Conservation (phyloP, 2,797 vertebrate genomes). For the Emys orbicularis region DNA sequence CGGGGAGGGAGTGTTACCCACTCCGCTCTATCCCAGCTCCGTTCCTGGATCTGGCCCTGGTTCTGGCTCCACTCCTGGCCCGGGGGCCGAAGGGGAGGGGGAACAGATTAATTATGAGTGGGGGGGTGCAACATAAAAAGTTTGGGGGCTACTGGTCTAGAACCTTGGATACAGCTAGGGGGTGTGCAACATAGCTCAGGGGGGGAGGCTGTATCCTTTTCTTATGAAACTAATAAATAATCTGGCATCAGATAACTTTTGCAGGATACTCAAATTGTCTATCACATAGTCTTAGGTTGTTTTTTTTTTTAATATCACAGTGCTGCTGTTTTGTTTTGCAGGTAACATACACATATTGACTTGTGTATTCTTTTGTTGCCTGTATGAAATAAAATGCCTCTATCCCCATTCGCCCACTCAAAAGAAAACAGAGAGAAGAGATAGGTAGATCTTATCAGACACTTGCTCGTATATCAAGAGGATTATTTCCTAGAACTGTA, state of each 20-base stretch:
- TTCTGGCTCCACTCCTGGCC: too few species aligned
- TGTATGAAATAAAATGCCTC: slow-evolving; percentile 31
- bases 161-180: neutral
- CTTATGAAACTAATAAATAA: neutral
- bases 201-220: neutral
- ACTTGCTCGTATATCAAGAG: neutral
- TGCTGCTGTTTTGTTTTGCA: neutral
- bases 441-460: slow-evolving; percentile 30
- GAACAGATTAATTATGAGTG: too few species aligned
- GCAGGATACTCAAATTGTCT: neutral
- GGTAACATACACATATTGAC: slow-evolving; percentile 26
- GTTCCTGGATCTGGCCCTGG: neutral
- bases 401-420: rapidly evolving
- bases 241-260: slow-evolving; percentile 24
- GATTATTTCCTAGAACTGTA: slow-evolving; percentile 39
- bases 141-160: neutral
- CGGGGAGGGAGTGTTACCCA: too few species aligned
- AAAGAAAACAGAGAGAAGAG: slow-evolving; percentile 32
- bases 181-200: neutral
- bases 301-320: neutral
- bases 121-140: too few species aligned
- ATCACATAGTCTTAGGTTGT: neutral
- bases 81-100: rapidly evolving
- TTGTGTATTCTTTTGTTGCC: slow-evolving; percentile 25
- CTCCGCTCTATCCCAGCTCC: neutral